Conservation (phyloP, 2,797 vertebrate species). For the Echiichthys vipera region DNA sequence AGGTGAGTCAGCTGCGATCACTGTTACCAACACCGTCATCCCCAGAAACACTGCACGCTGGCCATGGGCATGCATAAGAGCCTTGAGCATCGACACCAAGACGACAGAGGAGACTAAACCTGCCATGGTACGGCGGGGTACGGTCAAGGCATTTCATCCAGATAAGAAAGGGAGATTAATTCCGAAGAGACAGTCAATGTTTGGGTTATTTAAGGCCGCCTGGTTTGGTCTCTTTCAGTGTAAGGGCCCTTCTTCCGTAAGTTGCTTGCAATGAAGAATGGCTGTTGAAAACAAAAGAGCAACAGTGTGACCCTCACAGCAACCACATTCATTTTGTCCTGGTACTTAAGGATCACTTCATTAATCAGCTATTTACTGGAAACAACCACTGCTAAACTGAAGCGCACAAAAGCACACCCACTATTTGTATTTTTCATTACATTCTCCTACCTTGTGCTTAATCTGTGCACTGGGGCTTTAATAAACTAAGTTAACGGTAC, state of each 20-base stretch:
- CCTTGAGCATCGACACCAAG: conserved; percentile 63
- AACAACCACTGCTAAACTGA: not conserved
- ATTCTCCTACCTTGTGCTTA: not conserved
- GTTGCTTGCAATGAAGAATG: conserved; percentile 19
- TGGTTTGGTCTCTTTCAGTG: conserved; percentile 32
- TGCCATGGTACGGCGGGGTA: conserved; percentile 73
- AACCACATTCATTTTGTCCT: not conserved
- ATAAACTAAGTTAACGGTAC: not conserved
- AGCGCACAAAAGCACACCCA: not conserved
- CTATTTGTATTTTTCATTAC: not conserved
- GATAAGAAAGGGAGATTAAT: conserved; percentile 44
- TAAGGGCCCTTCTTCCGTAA: conserved; percentile 40
- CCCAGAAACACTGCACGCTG: conserved; percentile 68
- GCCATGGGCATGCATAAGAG: conserved; percentile 42
- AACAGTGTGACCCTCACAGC: conserved; percentile 31
- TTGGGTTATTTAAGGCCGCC: conserved; percentile 4
- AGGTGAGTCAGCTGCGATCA: conserved; percentile 76
- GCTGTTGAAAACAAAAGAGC: conserved; percentile 49
- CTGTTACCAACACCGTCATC: conserved; percentile 72
- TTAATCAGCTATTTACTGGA: not conserved
- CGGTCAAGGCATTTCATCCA: conserved; percentile 81
- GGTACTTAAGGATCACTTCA: not conserved
- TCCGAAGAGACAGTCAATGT: not conserved
- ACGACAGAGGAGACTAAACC: conserved; percentile 70
- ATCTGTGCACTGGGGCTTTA: not conserved